These are phyloP conservation scores for Drosophila willistoni DNA, from an alignment of 1,140 invertebrate species.

Conservation along the genomic window DNA sequence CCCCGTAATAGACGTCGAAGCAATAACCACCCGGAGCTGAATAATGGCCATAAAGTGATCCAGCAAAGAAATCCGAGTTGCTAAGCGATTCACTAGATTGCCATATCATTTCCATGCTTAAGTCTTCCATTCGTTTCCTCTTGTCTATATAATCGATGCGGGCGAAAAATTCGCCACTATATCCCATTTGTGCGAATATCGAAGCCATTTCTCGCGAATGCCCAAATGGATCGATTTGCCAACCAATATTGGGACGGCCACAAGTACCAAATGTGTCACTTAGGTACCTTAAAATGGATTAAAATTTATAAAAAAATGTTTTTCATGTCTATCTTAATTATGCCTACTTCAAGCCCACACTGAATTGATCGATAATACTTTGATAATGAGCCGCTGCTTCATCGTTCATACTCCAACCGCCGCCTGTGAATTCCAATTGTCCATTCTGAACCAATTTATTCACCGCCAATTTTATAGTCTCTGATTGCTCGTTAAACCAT, in stretches of 20 bases:
- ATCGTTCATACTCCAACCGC: constrained; percentile 97
- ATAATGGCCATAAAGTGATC: constrained; percentile 91
- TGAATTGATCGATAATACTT: constrained; percentile 96
- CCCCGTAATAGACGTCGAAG: constrained; percentile 92
- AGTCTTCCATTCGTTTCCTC: constrained; percentile 84
- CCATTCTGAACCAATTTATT: constrained; percentile 88
- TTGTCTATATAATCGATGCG: constrained; percentile 96
- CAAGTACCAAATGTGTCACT: constrained; percentile 93
- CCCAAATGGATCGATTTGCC: constrained; percentile 98
- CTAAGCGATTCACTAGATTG: constrained; percentile 87
- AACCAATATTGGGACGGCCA: constrained; percentile 91
- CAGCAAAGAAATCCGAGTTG: constrained; percentile 88
- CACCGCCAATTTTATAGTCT: constrained; percentile 85
- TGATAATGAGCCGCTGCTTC: constrained; percentile 96
- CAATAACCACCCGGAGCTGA: constrained; percentile 93
- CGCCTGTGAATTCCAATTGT: constrained; percentile 93
- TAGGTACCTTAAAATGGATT: constrained; percentile 83
- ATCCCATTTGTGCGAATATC: constrained; percentile 92
- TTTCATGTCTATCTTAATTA: not conserved
- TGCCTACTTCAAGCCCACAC: constrained; percentile 89
- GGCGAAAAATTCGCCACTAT: constrained; percentile 94
- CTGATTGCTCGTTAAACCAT: constrained; percentile 93
- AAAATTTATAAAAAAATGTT: constrained; percentile 73
- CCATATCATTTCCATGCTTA: constrained; percentile 83
- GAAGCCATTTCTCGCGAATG: constrained; percentile 95